phyloP scores from a whole-genome alignment of 2,888 invertebrate genomes.

The Mesorhabditis sp. region DNA sequence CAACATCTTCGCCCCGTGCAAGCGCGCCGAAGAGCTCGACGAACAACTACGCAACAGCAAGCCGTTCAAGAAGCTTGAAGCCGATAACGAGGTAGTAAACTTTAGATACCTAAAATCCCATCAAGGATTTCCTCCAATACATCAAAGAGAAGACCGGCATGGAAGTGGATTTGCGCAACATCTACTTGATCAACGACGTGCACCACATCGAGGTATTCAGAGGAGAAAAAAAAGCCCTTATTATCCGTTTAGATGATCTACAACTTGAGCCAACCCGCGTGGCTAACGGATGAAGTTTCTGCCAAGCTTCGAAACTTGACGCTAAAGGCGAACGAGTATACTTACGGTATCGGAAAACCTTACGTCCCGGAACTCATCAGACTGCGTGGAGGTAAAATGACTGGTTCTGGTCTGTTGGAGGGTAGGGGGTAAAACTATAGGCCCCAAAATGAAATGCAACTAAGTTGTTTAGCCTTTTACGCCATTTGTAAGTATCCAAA shows the following conservation, averaged over 20 bases:
- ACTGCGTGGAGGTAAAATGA: constrained; percentile 25
- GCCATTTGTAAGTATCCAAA: too few species aligned
- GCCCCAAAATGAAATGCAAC: too few species aligned
- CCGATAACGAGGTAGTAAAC: constrained; percentile 25
- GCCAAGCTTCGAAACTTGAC: constrained; percentile 38
- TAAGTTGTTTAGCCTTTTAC: too few species aligned
- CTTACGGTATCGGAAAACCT: constrained; percentile 41
- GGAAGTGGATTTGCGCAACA: constrained; percentile 30
- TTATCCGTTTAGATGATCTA: constrained; percentile 32
- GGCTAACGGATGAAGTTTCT: constrained; percentile 37
- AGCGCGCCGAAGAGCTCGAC: constrained; percentile 37
- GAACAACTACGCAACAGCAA: constrained; percentile 23
- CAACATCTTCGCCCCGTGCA: constrained; percentile 44
- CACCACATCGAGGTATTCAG: constrained; percentile 44
- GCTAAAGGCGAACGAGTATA: constrained; percentile 34
- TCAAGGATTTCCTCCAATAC: constrained; percentile 29
- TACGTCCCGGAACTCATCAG: constrained; percentile 41
- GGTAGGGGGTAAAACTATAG: not conserved
- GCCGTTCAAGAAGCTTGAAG: constrained; percentile 29
- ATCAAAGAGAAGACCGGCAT: constrained; percentile 37
- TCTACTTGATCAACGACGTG: constrained; percentile 43
- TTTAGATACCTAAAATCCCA: constrained; percentile 7
- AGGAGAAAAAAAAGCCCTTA: not conserved
- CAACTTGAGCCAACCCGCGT: constrained; percentile 39
- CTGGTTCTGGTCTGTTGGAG: not conserved